Conservation (phyloP, 2,113 vertebrate genomes). For the Sylvietta virens region DNA sequence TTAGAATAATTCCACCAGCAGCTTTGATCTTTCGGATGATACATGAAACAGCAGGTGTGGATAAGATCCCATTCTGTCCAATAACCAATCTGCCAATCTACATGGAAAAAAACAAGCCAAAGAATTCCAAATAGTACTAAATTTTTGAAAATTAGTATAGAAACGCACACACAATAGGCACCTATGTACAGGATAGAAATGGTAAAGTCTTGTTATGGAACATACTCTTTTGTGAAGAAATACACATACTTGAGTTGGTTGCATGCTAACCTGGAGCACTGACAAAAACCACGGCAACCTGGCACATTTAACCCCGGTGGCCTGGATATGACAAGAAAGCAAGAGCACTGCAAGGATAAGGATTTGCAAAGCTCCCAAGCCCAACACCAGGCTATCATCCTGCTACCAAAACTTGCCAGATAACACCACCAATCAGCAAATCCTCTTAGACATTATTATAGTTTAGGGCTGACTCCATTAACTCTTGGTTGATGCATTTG, state of each 20-base stretch:
- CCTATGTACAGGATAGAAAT: background rate
- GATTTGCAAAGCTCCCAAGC: background rate
- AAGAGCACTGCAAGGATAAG: background rate
- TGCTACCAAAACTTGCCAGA: background rate
- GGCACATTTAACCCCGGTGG: background rate
- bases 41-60: constrained; percentile 96
- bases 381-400: background rate
- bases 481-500: background rate
- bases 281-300: background rate
- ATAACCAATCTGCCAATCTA: constrained; percentile 96
- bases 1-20: constrained; percentile 94
- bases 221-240: background rate
- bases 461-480: background rate
- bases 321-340: background rate
- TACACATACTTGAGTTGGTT: background rate
- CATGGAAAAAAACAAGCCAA: background rate
- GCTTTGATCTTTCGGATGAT: constrained; percentile 99
- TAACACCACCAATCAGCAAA: background rate
- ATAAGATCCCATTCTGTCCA: constrained; percentile 94
- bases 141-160: background rate
- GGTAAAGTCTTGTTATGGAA: background rate
- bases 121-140: background rate
- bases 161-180: background rate
- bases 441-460: background rate
- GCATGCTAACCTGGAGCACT: background rate